Evolutionary conservation across 2,888 invertebrate species (phyloP).

Genomic region (Anoplius nigerrimus): DNA sequence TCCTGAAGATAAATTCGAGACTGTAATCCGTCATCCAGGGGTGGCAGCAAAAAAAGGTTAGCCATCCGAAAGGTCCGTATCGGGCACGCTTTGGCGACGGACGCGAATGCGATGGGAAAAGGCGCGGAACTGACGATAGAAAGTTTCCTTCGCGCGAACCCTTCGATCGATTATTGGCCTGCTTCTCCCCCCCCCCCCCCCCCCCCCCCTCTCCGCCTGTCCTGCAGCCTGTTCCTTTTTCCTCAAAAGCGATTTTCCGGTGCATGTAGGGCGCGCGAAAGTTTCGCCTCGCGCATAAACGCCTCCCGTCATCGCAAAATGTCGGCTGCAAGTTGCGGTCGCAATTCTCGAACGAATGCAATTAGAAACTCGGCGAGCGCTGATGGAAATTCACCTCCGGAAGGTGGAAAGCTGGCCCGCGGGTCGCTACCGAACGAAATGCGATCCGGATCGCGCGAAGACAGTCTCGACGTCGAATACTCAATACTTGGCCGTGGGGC

Average conservation of each 20-base stretch:
- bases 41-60: neutral
- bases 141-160: neutral
- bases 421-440: too few species aligned
- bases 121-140: too few species aligned
- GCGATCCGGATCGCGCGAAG: too few species aligned
- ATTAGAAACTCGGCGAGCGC: neutral
- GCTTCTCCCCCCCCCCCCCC: neutral
- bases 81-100: too few species aligned
- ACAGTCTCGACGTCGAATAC: too few species aligned
- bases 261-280: conserved; percentile 2
- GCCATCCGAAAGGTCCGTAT: neutral
- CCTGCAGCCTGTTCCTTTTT: neutral
- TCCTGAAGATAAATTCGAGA: too few species aligned
- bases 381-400: neutral
- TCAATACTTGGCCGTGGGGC: too few species aligned
- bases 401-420: too few species aligned
- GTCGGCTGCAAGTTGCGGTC: neutral
- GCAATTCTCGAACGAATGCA: neutral
- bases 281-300: neutral
- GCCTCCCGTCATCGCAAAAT: neutral
- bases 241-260: conserved; percentile 16
- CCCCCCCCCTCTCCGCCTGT: neutral
- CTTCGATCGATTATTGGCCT: neutral
- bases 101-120: too few species aligned
- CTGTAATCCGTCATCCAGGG: too few species aligned